phyloP scores from a whole-genome alignment of 2,797 vertebrate genomes.

The Sebastiscus tertius region DNA sequence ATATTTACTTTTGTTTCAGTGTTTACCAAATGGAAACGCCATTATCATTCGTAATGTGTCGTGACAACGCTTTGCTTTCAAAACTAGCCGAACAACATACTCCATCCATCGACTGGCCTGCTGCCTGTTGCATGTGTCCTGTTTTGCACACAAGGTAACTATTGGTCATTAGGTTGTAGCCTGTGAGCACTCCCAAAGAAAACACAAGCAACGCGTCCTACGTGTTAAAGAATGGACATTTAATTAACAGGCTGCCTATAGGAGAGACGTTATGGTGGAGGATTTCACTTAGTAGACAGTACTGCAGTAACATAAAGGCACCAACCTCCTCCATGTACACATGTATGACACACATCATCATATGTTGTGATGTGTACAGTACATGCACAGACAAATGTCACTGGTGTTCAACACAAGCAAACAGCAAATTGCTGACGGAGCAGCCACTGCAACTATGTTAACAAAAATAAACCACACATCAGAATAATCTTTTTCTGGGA shows the following conservation, averaged over 20 bases:
- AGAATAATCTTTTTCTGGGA: neutral
- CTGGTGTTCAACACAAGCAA: neutral
- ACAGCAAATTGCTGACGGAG: neutral
- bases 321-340: neutral
- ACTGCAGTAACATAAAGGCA: neutral
- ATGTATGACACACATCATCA: neutral
- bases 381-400: neutral
- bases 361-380: neutral
- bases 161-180: slow-evolving; percentile 2
- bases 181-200: slow-evolving; percentile 19
- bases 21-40: slow-evolving; percentile 54
- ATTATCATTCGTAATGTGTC: slow-evolving; percentile 14
- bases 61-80: slow-evolving; percentile 34
- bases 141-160: slow-evolving; percentile 1
- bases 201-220: slow-evolving; percentile 20
- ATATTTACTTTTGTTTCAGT: slow-evolving; percentile 26
- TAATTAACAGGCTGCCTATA: slow-evolving; percentile 6
- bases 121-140: slow-evolving; percentile 6
- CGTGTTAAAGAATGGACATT: slow-evolving; percentile 4
- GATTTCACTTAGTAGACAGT: neutral
- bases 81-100: slow-evolving; percentile 42
- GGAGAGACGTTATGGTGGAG: neutral
- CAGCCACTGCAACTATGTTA: neutral
- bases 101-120: neutral
- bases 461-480: slow-evolving; percentile 4